A percentile compares a stretch with the other conserved stretches of the same genome.
Evolutionary conservation across 2,888 invertebrate genomes (phyloP).

Genomic region (Craniophora ligustri): DNA sequence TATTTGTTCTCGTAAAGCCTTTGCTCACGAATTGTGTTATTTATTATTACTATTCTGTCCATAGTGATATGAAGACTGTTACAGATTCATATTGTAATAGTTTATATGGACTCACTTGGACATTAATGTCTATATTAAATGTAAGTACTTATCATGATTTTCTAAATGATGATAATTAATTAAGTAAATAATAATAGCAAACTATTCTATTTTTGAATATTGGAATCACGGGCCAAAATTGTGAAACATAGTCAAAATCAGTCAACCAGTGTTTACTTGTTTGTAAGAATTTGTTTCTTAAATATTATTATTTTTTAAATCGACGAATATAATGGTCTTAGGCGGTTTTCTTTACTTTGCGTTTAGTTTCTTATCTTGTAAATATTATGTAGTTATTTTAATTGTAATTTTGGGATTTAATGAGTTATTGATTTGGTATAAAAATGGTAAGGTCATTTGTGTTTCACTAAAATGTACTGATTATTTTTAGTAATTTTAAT

Average conservation of each 20-base stretch:
- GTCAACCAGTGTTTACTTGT: constrained; percentile 71
- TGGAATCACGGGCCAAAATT: constrained; percentile 85
- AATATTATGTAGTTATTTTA: constrained; percentile 60
- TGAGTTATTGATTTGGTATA: constrained; percentile 71
- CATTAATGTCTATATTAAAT: constrained; percentile 55
- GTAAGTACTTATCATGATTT: constrained; percentile 73
- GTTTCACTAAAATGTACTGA: constrained; percentile 87
- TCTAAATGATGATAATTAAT: constrained; percentile 59
- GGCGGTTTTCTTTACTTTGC: constrained; percentile 55
- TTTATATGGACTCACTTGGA: constrained; percentile 58
- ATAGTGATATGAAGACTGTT: constrained; percentile 70
- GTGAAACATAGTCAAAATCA: constrained; percentile 83
- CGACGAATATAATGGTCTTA: constrained; percentile 47
- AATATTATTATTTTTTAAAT: constrained; percentile 53
- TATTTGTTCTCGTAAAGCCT: constrained; percentile 66
- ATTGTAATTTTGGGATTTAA: constrained; percentile 66
- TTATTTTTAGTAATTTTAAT: constrained; percentile 83
- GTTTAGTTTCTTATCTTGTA: constrained; percentile 58
- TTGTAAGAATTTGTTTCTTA: constrained; percentile 54
- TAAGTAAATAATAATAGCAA: constrained; percentile 58
- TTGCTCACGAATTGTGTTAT: constrained; percentile 81
- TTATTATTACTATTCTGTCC: constrained; percentile 73
- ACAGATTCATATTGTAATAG: constrained; percentile 62
- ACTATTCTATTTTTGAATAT: constrained; percentile 72
- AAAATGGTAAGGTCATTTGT: constrained; percentile 76